Evolutionary conservation across 2,888 invertebrate species (phyloP), one percentile per base, ranked within the genome.

Genomic region (Sphaeridia pumilis): DNA sequence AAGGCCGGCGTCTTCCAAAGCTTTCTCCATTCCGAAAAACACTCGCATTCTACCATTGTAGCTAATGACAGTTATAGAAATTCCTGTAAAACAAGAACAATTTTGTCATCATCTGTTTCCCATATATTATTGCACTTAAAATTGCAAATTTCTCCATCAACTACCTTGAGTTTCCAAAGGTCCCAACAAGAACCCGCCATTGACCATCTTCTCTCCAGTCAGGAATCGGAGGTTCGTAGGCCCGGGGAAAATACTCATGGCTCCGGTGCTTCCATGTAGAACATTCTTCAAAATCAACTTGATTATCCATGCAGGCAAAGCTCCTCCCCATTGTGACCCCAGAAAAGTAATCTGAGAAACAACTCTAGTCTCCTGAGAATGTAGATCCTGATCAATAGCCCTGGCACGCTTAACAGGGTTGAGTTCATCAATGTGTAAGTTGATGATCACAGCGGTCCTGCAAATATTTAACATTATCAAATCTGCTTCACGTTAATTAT

Each of bases 231-330:
- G 25, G 21, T 51, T 51, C 20, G 44, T 35, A 14, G 51, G 51
- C 3, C 51, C 51, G 36, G 51, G 51, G 20, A 51, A 51, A 20
- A 51, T 44, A 20, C 51, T 51, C 51, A 51, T 51, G 12, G 44
- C 34, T 26, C 51, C 44, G 2, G 51, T 51, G 26, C 51, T 51
- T 25, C 51, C 51, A 17, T 44, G 44, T 17, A 51, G 51, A 17
- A 51, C 25, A 20, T 35, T 44, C 17, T 34, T 51, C 17, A 51
- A 25, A 36, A 51, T 44, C 20, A 28, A 28, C 24, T 35, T 51
- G 35, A 51, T 45, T 12, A 34, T 14, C 3, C 26, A 17, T 20
- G 31, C 34, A 24, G 44, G 44, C 12, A 51, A 20, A 1, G 26
- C 17, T 25, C 51, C 51, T 2, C 51, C 51, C 34, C 44, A 51